Base-by-base conservation (phyloP, 2,113 vertebrate species). In the Malaclemys terrapin region DNA sequence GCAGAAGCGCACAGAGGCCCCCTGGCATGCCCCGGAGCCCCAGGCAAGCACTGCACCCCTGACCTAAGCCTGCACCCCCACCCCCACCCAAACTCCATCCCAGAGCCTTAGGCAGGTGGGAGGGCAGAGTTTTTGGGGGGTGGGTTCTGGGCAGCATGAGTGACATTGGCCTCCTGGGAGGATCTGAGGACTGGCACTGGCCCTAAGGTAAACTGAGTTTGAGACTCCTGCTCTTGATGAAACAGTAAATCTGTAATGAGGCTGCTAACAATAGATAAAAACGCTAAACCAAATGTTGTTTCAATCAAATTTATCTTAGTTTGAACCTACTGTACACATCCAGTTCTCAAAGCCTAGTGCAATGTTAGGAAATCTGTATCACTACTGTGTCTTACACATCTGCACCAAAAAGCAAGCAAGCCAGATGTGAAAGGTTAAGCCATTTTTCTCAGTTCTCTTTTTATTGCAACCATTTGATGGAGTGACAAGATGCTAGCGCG, bases 361-460 rank as follows among this genome's bases (percentile, higher is more conserved):
- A 88, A 80, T 20, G 59, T 0, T 0, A 0, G 0, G 45, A 49
- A 65, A 85, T 11, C 20, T 24, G 11, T 52, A 16, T 56, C 50
- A 80, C 27, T 35, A 5, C 35, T 31, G 9, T 2, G 42, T 22
- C 11, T 76, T 45, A 10, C 8, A 72, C 50, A 82, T 25, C 54
- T 79, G 47, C 14, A 35, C 5, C 22, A n/a, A 17, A 82, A 62
- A 20, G 4, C 42, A 80, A 42, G 22, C 27, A 27, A 5, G 50
- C 87, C 24, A 1, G 0, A 5, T 0, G 25, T 3, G 5, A 72
- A n/a, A 76, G n/a, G 16, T 75, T 47, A 80, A 87, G 24, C 29
- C 19, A 19, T 49, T 25, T 35, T 2, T 52, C 91, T 27, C 85
- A 47, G 38, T 29, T 35, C 65, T 52, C 14, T n/a, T 22, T 42